Base-by-base conservation (phyloP, 2,113 vertebrate genomes). In the Mixornis gularis region DNA sequence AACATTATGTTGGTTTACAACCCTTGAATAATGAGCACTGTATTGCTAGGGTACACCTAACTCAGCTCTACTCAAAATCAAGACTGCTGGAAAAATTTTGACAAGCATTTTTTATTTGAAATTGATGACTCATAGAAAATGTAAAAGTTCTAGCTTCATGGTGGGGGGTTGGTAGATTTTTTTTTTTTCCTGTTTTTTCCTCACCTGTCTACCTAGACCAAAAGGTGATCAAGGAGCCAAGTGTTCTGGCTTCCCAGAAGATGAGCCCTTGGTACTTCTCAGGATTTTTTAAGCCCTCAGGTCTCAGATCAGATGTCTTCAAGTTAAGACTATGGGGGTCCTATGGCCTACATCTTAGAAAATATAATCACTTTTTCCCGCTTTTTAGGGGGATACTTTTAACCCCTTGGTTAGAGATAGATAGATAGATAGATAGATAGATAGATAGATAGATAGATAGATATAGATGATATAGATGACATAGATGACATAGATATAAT, bases 311-410 rank as follows among this genome's bases (percentile, higher is more conserved):
- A 86, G 13, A 26, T 71, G 14, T 48, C n/a, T 77, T 86, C 56
- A 60, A 0, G 0, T 60, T 56, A 85, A 82, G 49, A 60, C 16
- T 41, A 7, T 10, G 6, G 12, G 12, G 5, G 0, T 17, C 1
- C 18, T 68, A 9, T n/a, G 34, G 6, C 14, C 15, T 78, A 38
- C 18, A 59, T 26, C 5, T 85, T 48, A 76, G 89, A 77, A 88
- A 82, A 18, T 64, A 7, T 20, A 20, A 17, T 26, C 20, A 56
- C 55, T 38, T 60, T 25, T 60, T 38, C 16, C 16, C 2, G 3
- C 25, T 38, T 60, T 27, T 17, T 16, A 38, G 34, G 10, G 24
- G 24, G 10, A 3, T 18, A 12, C 16, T 59, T 38, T 38, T 59
- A 59, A 38, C 18, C 25, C 38, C 58, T 26, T 59, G 58, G 55